Conservation (phyloP, 1,140 invertebrate species). For the Leptopilina boulardi region DNA sequence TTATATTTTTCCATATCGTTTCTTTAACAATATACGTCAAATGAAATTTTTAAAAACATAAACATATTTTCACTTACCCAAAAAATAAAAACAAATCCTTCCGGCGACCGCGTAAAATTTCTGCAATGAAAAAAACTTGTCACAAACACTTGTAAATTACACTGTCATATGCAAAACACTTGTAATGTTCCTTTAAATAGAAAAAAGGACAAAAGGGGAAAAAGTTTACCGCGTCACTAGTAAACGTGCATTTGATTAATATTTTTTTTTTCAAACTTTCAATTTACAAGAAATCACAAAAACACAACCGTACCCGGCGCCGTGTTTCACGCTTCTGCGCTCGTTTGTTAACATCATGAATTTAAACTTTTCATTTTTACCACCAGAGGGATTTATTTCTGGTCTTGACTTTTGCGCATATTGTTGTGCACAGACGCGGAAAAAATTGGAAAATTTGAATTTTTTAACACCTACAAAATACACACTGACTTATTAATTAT, state of each 20-base stretch:
- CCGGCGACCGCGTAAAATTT: neutral
- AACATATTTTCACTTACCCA: neutral
- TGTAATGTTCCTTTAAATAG: slow-evolving; percentile 24
- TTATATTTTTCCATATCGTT: no score
- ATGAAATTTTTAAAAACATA: no score
- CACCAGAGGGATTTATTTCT: neutral
- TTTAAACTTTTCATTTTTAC: neutral
- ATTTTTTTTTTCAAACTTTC: neutral
- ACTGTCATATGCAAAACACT: slow-evolving; percentile 27
- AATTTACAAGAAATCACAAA: neutral
- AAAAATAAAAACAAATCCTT: neutral
- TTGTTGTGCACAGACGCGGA: neutral
- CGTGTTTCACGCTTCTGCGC: slow-evolving; percentile 59
- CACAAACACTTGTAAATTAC: slow-evolving; percentile 27
- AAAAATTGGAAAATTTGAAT: neutral
- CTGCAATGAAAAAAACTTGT: slow-evolving; percentile 7
- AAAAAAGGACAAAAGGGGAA: slow-evolving; percentile 34
- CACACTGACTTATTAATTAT: no score
- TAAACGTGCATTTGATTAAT: slow-evolving; percentile 32
- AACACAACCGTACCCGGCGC: slow-evolving; percentile 40
- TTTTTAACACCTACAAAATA: neutral
- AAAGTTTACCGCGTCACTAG: slow-evolving; percentile 45
- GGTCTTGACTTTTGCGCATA: neutral
- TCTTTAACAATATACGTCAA: no score
- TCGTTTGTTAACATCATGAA: neutral